These are phyloP conservation scores for Xiphophorus couchianus DNA, from an alignment of 2,113 vertebrate genomes.

Conservation along the genomic window DNA sequence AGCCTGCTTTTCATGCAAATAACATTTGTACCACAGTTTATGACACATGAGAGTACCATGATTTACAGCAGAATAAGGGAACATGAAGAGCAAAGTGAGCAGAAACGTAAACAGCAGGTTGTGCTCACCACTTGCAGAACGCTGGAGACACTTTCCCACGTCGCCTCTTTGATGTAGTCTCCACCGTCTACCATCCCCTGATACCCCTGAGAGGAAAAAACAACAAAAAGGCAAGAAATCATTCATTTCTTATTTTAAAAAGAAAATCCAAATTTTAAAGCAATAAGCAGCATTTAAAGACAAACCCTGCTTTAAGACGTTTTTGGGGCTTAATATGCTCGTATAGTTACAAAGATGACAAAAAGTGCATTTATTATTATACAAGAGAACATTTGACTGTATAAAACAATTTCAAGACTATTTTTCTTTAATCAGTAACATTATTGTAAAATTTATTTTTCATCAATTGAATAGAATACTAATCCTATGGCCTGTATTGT, in stretches of 20 bases:
- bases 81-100: not conserved
- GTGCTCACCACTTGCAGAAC: slow-evolving; percentile 95
- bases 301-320: too few relatives aligned
- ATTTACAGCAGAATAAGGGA: not conserved
- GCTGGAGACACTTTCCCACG: slow-evolving; percentile 96
- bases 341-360: too few relatives aligned
- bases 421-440: too few relatives aligned
- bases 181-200: slow-evolving; percentile 98
- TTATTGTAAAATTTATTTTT: too few relatives aligned
- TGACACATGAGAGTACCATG: not conserved
- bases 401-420: too few relatives aligned
- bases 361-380: too few relatives aligned
- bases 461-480: too few relatives aligned
- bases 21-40: not conserved
- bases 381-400: too few relatives aligned
- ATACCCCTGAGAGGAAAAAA: slow-evolving; percentile 85
- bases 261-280: not conserved
- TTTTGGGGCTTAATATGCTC: too few relatives aligned
- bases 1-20: not conserved
- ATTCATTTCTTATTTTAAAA: not conserved
- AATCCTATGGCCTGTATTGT: too few relatives aligned
- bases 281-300: not conserved
- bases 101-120: not conserved
- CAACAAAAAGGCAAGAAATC: not conserved
- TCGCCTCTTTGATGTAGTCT: slow-evolving; percentile 90